phyloP scores from a whole-genome alignment of 2,113 vertebrate species.

The Dascyllus trimaculatus region DNA sequence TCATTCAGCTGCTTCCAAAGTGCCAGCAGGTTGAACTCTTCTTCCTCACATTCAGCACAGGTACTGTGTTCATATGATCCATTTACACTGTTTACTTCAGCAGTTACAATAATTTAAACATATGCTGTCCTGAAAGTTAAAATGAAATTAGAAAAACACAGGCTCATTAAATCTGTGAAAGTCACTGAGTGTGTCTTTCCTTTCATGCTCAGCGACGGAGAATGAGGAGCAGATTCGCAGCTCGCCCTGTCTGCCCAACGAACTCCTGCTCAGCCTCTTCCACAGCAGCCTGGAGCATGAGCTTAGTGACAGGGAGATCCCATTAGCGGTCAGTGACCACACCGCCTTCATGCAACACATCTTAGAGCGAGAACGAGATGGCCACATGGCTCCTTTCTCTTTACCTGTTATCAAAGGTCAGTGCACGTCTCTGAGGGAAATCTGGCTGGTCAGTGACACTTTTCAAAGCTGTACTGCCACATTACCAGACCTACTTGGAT shows the following conservation, averaged over 20 bases:
- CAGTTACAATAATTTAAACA: neutral
- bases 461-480: neutral
- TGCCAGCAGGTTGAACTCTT: slow-evolving; percentile 97
- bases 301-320: slow-evolving; percentile 93
- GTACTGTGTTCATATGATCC: slow-evolving; percentile 58
- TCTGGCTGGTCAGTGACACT: neutral
- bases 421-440: neutral
- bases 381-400: slow-evolving; percentile 85
- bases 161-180: too few relatives aligned
- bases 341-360: slow-evolving; percentile 90
- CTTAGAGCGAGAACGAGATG: slow-evolving; percentile 86
- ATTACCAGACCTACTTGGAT: neutral
- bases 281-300: slow-evolving; percentile 94
- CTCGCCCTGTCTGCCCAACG: slow-evolving; percentile 88
- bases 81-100: neutral
- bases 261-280: slow-evolving; percentile 94
- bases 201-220: slow-evolving; percentile 72
- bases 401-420: slow-evolving; percentile 87
- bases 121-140: too few relatives aligned
- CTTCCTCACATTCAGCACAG: slow-evolving; percentile 92
- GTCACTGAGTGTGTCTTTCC: neutral
- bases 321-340: slow-evolving; percentile 86
- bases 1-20: slow-evolving; percentile 92
- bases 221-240: slow-evolving; percentile 82
- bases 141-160: too few relatives aligned